Evolutionary conservation across 2,113 vertebrate species (phyloP).

Genomic region (Nannospalax galili): DNA sequence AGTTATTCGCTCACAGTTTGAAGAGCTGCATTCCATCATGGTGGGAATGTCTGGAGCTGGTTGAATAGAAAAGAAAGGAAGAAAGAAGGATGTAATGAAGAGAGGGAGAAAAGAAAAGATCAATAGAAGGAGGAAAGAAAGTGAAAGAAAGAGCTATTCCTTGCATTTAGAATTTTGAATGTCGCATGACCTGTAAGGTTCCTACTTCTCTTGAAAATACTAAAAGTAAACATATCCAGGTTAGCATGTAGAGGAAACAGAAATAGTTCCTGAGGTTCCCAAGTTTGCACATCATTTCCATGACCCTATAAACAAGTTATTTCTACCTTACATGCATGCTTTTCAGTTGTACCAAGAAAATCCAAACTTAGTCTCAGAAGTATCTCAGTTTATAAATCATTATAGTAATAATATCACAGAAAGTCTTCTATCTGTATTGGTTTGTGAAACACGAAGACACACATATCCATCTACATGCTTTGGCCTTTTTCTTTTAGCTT

Average conservation of each 20-base stretch:
- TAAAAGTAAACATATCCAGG: neutral
- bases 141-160: neutral
- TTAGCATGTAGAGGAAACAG: neutral
- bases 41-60: neutral
- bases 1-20: neutral
- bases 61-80: rapidly evolving
- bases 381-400: neutral
- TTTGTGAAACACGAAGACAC: neutral
- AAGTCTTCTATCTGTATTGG: neutral
- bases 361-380: neutral
- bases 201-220: neutral
- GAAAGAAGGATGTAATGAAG: rapidly evolving
- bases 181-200: neutral
- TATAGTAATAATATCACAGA: neutral
- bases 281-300: neutral
- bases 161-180: neutral
- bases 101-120: rapidly evolving
- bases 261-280: neutral
- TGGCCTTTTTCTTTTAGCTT: neutral
- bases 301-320: neutral
- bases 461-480: neutral
- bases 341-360: neutral
- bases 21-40: neutral
- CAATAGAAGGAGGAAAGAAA: neutral
- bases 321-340: neutral